A percentile compares a stretch with the other conserved stretches of the same genome.
Conservation (phyloP, 1,140 invertebrate genomes). For the Anthonomus grandis region DNA sequence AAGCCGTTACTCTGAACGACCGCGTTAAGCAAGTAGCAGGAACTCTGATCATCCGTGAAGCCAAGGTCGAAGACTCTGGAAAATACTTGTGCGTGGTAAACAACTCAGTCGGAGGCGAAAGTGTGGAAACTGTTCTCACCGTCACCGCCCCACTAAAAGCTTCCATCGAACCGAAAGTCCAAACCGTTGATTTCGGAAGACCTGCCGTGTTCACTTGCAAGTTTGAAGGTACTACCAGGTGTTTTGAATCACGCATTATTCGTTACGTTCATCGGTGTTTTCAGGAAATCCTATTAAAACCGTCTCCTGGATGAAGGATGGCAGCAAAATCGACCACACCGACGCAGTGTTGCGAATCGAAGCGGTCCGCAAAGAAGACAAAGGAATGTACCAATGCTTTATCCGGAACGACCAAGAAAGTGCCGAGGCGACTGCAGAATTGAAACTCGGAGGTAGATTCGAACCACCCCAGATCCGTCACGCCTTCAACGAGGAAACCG, state of each 20-base stretch:
- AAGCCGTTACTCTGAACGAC: conserved; percentile 79
- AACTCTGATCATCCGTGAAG: conserved; percentile 87
- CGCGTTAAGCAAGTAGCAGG: conserved; percentile 91
- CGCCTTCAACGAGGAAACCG: conserved; percentile 80
- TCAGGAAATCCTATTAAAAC: conserved; percentile 53
- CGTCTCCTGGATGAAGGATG: conserved; percentile 91
- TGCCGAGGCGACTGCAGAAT: conserved; percentile 85
- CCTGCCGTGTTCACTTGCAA: conserved; percentile 86
- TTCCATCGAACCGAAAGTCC: conserved; percentile 82
- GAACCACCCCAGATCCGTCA: conserved; percentile 85
- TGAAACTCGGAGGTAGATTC: conserved; percentile 89
- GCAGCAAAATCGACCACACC: conserved; percentile 74
- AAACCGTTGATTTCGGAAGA: conserved; percentile 89
- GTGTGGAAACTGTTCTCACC: conserved; percentile 86
- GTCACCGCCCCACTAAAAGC: conserved; percentile 87
- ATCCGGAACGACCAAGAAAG: conserved; percentile 91
- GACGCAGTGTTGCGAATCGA: conserved; percentile 80
- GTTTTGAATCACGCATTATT: background rate
- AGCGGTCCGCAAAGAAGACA: conserved; percentile 89
- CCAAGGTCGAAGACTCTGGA: conserved; percentile 87
- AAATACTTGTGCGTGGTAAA: conserved; percentile 93
- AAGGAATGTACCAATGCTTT: conserved; percentile 97
- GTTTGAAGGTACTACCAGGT: conserved; percentile 73
- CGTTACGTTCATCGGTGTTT: background rate
- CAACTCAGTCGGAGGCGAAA: conserved; percentile 90